Percentiles rank a stretch among this genome's conserved stretches.
Evolutionary conservation across 2,797 vertebrate genomes (phyloP).

Genomic region (Tragopan temminckii): DNA sequence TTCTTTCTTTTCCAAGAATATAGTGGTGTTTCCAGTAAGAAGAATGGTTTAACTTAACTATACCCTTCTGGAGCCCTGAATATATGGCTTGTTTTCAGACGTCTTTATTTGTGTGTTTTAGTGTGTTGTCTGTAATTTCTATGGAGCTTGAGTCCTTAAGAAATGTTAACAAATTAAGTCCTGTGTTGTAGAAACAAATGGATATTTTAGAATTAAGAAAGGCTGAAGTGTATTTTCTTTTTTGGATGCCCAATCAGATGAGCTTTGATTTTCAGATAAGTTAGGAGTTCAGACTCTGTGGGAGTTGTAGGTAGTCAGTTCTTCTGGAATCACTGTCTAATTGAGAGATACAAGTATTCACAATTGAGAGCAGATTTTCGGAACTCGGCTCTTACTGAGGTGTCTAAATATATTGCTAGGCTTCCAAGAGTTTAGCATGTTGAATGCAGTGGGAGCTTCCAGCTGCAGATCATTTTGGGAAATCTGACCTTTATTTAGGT

Average conservation of each 20-base stretch:
- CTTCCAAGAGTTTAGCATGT: background rate
- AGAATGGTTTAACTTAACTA: background rate
- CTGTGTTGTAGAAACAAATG: background rate
- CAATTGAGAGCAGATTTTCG: background rate
- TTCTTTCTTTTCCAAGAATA: background rate
- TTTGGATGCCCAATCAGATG: background rate
- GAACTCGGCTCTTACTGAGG: background rate
- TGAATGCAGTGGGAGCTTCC: constrained; percentile 30
- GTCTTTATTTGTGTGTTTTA: background rate
- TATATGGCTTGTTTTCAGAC: background rate
- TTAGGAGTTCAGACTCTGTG: accelerated
- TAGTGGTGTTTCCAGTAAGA: background rate
- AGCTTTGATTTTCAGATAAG: background rate
- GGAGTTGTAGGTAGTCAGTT: background rate
- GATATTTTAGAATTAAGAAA: background rate
- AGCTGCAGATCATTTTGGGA: constrained; percentile 36
- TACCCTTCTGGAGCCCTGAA: background rate
- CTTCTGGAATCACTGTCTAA: background rate
- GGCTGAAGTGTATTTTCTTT: background rate
- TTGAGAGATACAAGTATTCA: background rate
- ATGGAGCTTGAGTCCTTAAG: background rate
- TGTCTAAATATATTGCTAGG: background rate
- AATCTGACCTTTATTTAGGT: constrained; percentile 45
- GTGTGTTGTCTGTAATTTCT: background rate
- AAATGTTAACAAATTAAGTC: background rate